These are phyloP conservation scores for Aleiodes leptofemur DNA, from an alignment of 2,888 invertebrate genomes.

Conservation along the genomic window DNA sequence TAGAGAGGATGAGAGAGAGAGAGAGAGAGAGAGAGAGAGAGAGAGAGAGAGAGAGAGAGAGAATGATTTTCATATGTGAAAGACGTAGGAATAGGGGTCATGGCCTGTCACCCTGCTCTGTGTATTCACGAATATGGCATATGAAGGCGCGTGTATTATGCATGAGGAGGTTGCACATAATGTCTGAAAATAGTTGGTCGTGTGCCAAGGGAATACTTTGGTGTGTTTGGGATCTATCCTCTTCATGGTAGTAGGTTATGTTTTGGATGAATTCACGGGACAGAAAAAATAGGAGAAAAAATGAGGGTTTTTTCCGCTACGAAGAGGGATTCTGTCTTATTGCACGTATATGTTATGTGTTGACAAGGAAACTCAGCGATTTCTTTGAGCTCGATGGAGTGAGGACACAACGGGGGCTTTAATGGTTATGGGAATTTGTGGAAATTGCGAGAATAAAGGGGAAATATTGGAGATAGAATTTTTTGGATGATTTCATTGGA, in stretches of 20 bases:
- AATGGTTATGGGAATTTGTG: background rate
- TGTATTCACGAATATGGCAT: constrained; percentile 42
- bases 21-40: no score
- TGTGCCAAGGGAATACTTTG: constrained; percentile 44
- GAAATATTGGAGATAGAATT: no score
- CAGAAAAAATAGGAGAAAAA: background rate
- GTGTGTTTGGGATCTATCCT: constrained; percentile 31
- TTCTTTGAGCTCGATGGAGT: constrained; percentile 9
- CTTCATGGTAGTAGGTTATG: constrained; percentile 13
- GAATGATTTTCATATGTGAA: constrained; percentile 61
- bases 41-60: no score
- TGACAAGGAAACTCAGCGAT: constrained; percentile 17
- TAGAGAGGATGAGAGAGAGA: constrained; percentile 47
- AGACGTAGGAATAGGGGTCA: constrained; percentile 36
- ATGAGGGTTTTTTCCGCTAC: background rate
- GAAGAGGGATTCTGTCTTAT: constrained; percentile 4
- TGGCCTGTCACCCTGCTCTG: constrained; percentile 43
- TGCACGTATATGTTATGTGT: constrained; percentile 1
- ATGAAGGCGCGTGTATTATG: constrained; percentile 53
- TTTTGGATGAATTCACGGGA: constrained; percentile 42
- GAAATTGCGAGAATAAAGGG: no score
- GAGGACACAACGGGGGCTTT: background rate
- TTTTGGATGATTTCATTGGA: no score
- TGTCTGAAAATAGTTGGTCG: constrained; percentile 50
- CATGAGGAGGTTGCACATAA: constrained; percentile 55